Conservation (phyloP, 2,113 vertebrate species). For the Chaetura pelagica region DNA sequence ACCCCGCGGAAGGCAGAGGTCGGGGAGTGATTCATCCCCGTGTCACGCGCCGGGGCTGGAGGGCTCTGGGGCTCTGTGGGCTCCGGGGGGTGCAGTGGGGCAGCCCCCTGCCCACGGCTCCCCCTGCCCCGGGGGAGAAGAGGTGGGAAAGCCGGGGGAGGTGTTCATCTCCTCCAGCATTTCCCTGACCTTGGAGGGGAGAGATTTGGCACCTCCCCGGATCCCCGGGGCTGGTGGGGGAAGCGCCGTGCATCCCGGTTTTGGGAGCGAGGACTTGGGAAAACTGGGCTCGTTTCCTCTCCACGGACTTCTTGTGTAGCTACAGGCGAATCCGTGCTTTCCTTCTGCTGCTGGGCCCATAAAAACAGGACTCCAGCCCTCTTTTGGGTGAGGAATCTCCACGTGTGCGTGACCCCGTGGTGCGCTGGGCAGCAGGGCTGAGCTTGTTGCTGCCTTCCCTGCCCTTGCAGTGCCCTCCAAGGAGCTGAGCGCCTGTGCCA, state of each 20-base stretch:
- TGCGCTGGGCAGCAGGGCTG: not conserved
- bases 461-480: not conserved
- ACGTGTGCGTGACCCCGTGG: rapidly evolving
- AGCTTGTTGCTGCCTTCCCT: not conserved
- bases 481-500: not conserved
- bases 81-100: conserved; percentile 5
- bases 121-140: not conserved
- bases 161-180: rapidly evolving
- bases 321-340: not conserved
- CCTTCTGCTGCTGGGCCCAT: not conserved
- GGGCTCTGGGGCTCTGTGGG: not conserved
- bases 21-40: conserved; percentile 69
- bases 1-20: conserved; percentile 69
- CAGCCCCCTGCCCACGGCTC: conserved; percentile 33
- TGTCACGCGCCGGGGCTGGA: conserved; percentile 47
- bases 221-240: not conserved
- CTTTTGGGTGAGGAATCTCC: not conserved
- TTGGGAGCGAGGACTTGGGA: not conserved
- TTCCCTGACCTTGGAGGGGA: not conserved
- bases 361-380: not conserved
- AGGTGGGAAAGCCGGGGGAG: conserved; percentile 67
- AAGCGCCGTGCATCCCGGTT: not conserved
- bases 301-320: not conserved
- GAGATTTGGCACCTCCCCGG: not conserved
- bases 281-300: not conserved